phyloP scores from a whole-genome alignment of 2,888 invertebrate genomes.

The Parnassius apollo region DNA sequence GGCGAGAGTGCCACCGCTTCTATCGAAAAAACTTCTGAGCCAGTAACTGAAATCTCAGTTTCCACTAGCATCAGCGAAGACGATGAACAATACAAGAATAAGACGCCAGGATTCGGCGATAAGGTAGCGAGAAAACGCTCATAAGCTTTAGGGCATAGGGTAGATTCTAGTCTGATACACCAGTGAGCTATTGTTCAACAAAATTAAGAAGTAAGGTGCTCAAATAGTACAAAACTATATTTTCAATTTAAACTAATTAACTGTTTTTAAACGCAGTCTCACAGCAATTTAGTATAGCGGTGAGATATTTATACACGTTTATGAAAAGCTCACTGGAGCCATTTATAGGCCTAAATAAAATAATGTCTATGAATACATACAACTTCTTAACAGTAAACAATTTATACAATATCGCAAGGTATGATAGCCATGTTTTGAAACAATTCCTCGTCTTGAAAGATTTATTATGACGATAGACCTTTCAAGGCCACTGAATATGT shows the following conservation, averaged over 20 bases:
- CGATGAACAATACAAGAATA: slow-evolving; percentile 19
- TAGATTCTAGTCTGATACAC: slow-evolving; percentile 50
- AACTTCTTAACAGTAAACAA: neutral
- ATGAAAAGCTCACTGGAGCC: slow-evolving; percentile 20
- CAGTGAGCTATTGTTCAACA: slow-evolving; percentile 35
- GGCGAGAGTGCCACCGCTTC: slow-evolving; percentile 42
- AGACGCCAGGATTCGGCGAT: slow-evolving; percentile 51
- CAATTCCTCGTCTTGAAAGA: slow-evolving; percentile 12
- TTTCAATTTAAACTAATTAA: neutral
- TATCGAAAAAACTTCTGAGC: slow-evolving; percentile 41
- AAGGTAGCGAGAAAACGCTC: slow-evolving; percentile 52
- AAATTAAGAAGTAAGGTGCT: neutral
- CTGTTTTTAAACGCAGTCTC: no score
- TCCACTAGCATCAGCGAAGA: slow-evolving; percentile 72
- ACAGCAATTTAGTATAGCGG: no score
- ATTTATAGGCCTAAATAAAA: slow-evolving; percentile 17
- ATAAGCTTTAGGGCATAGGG: slow-evolving; percentile 34
- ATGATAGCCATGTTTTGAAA: neutral
- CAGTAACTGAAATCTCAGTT: slow-evolving; percentile 73
- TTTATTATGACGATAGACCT: slow-evolving; percentile 21
- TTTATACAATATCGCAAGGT: neutral
- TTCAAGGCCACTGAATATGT: slow-evolving; percentile 8
- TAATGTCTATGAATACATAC: neutral
- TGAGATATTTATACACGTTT: neutral
- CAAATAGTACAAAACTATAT: slow-evolving; percentile 12